Evolutionary conservation across 2,797 vertebrate species (phyloP).

Genomic region (Saxicola maurus): DNA sequence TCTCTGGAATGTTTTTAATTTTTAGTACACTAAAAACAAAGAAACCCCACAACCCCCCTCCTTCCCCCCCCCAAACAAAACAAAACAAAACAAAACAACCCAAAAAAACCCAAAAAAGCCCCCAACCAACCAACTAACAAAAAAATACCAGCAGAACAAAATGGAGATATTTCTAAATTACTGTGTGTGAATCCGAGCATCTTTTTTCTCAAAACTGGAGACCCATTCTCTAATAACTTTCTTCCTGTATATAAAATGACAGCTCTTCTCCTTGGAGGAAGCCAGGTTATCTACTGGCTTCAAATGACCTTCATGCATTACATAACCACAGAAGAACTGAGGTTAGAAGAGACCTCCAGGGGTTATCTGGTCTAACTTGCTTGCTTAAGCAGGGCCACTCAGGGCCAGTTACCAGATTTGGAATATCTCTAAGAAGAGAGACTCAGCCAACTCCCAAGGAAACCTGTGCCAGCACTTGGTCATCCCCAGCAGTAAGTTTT

Average conservation of each 20-base stretch:
- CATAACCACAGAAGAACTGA: neutral
- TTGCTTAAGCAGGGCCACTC: neutral
- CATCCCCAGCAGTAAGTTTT: neutral
- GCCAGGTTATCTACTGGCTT: fast-evolving
- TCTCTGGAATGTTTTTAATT: neutral
- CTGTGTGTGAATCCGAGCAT: neutral
- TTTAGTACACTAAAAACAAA: neutral
- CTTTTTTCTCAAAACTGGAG: neutral
- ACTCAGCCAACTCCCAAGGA: neutral
- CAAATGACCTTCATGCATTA: neutral
- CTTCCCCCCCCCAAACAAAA: too few species aligned
- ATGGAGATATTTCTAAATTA: neutral
- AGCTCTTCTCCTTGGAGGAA: neutral
- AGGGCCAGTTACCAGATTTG: neutral
- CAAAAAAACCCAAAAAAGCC: too few species aligned
- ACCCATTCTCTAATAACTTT: neutral
- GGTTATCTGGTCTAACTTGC: neutral
- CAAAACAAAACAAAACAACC: neutral
- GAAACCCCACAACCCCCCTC: neutral
- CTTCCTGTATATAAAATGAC: neutral
- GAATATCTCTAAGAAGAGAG: neutral
- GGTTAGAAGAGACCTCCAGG: neutral
- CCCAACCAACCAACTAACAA: neutral
- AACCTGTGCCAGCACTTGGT: fast-evolving
- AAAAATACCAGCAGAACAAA: neutral